Percentiles rank a stretch among this genome's conserved stretches.
Evolutionary conservation across 2,888 invertebrate genomes (phyloP).

Genomic region (Drosophila colorata): DNA sequence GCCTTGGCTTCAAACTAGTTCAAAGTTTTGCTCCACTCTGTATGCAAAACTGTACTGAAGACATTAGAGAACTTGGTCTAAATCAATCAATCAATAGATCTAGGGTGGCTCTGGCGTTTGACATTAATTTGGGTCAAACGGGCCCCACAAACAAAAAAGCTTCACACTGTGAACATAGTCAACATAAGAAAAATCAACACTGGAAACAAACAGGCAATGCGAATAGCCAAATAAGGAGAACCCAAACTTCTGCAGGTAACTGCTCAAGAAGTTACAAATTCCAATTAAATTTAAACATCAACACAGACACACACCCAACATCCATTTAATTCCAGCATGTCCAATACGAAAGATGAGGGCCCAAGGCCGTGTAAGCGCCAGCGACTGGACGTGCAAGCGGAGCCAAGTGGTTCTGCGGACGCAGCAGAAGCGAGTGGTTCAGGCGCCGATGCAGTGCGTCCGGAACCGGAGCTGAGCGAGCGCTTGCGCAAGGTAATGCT

Average conservation of each 20-base stretch:
- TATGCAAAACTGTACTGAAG: too few relatives aligned
- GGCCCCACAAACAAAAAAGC: not conserved
- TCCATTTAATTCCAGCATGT: conserved; percentile 2
- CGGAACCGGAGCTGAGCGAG: conserved; percentile 32
- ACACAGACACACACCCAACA: not conserved
- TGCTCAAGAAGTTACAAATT: not conserved
- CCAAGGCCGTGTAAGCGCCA: conserved; percentile 8
- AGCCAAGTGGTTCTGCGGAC: not conserved
- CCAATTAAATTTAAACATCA: not conserved
- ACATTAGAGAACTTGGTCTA: not conserved
- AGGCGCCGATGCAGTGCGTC: not conserved
- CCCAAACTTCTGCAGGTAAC: not conserved
- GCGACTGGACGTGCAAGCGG: not conserved
- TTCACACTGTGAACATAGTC: not conserved
- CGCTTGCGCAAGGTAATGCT: conserved; percentile 46
- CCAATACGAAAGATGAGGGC: not conserved
- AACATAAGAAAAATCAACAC: conserved; percentile 15
- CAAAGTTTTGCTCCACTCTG: too few relatives aligned
- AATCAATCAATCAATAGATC: not conserved
- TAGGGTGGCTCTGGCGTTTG: conserved; percentile 1
- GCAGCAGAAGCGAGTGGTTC: not conserved
- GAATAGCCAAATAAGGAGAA: not conserved
- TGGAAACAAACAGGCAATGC: not conserved
- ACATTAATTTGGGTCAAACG: not conserved
- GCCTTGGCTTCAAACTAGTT: too few relatives aligned